A percentile compares a stretch with the other conserved stretches of the same genome.
Conservation (phyloP, 2,797 vertebrate species). For the Novumbra hubbsi region DNA sequence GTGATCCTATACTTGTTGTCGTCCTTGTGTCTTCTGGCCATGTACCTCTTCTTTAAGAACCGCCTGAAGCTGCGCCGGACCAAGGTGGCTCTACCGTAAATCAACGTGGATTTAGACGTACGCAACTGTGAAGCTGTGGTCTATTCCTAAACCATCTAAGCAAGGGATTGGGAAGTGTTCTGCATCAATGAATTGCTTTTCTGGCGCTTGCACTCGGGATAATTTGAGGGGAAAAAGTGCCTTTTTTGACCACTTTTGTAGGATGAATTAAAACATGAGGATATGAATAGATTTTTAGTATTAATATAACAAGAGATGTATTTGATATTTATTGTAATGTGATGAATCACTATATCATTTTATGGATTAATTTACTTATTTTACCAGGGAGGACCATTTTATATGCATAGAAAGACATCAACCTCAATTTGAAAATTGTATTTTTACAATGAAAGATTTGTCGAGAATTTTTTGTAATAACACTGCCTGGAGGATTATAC, state of each 20-base stretch:
- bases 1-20: constrained; percentile 86
- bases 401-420: neutral
- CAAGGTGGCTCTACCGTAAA: constrained; percentile 64
- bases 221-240: neutral
- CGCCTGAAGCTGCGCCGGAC: constrained; percentile 65
- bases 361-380: neutral
- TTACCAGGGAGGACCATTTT: neutral
- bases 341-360: neutral
- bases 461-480: constrained; percentile 3
- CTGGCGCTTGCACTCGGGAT: neutral
- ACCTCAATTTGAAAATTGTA: neutral
- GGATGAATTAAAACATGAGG: neutral
- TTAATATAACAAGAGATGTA: neutral
- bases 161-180: neutral
- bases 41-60: constrained; percentile 86
- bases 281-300: constrained; percentile 5
- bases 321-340: constrained; percentile 14
- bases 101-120: neutral
- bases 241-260: constrained; percentile 17
- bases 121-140: neutral
- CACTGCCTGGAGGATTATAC: neutral
- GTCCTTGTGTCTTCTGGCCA: constrained; percentile 81
- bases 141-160: neutral
- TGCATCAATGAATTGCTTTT: neutral
- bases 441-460: neutral